Evolutionary conservation across 2,797 vertebrate genomes (phyloP), one percentile per base, ranked within the genome.

Genomic region (Helostoma temminkii): DNA sequence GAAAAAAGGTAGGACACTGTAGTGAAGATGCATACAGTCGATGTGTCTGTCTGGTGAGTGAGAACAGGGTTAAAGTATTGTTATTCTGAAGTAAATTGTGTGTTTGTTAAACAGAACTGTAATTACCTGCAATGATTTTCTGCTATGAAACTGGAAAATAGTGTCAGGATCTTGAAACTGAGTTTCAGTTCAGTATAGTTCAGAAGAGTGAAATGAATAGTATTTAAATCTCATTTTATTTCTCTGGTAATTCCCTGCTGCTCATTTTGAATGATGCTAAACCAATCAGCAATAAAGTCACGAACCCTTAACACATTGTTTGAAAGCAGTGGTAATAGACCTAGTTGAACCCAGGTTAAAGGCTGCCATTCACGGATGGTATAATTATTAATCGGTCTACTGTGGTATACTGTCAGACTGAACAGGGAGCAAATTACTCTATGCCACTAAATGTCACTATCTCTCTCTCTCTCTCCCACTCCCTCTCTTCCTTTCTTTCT

Each of bases 391-490:
- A 85, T 74, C 53, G 58, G 55, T 68, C 46, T 26, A 30, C 60
- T 28, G 54, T 61, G 30, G 52, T 68, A 54, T 52, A 50, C 58
- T 56, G 71, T 76, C 34, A n/a, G 52, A 34, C 72, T 46, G 55
- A 79, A 72, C 78, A 70, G 66, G 72, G 66, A 82, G 80, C 65
- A 77, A 83, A 71, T 88, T 82, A 84, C 62, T 75, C 41, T 24
- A n/a, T n/a, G n/a, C n/a, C n/a, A n/a, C n/a, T n/a, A 82, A 86
- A 89, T 84, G 81, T 68, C 34, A 3, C 56, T 34, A 42, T 28
- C 41, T 34, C 21, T 49, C 32, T 36, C 56, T 65, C 4, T 37
- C 32, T 34, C 9, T 34, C 11, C 2, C 34, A 2, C 53, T 34
- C 46, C 22, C 41, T 36, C 22, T 50, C 47, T 34, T 14, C 24